Evolutionary conservation across 2,113 vertebrate species (phyloP), one percentile per base, ranked within the genome.

Genomic region (Embiotoca jacksoni): DNA sequence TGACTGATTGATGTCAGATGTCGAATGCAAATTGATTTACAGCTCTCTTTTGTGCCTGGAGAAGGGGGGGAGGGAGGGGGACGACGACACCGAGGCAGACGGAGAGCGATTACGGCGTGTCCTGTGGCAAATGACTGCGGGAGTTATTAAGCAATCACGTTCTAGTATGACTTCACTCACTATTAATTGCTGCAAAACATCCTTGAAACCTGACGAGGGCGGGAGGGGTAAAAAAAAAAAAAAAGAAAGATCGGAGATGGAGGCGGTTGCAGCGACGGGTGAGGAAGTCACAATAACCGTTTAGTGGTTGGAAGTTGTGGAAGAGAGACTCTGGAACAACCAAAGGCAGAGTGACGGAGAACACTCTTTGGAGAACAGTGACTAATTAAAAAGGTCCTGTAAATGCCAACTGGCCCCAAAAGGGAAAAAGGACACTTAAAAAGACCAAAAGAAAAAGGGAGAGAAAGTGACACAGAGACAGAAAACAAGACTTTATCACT

Each of bases 371-470:
- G 84, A 92, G 94, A 96, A 92, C 91, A 92, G 92, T 75, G 84
- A 93, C 94, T 95, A 94, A 96, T 96, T 96, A 96, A 95, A 23
- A 94, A 93, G 80, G 84, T 93, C 92, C 94, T 94, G 83, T 94
- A 95, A 96, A 96, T 85, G 91, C 92, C 93, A 93, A 87, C 77
- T 57, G 59, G 4, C 57, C 89, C 87, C 90, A 92, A 80, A 78
- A 89, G 86, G 79, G 92, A 94, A 57, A 92, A 91, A 89, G 90
- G 92, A 93, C 92, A 95, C 95, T 96, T 96, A 94, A 96, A 96
- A 95, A 95, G 90, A 87, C 59, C 73, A 66, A 80, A 62, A 4
- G 9, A 75, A 66, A 80, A 62, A 6, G 9, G 54, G 70, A 79
- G 32, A 76, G n/a, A 71, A 64, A 69, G 68, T 37, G 49, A 52